Evolutionary conservation across 2,113 vertebrate species (phyloP).

Genomic region (Megalops atlanticus): DNA sequence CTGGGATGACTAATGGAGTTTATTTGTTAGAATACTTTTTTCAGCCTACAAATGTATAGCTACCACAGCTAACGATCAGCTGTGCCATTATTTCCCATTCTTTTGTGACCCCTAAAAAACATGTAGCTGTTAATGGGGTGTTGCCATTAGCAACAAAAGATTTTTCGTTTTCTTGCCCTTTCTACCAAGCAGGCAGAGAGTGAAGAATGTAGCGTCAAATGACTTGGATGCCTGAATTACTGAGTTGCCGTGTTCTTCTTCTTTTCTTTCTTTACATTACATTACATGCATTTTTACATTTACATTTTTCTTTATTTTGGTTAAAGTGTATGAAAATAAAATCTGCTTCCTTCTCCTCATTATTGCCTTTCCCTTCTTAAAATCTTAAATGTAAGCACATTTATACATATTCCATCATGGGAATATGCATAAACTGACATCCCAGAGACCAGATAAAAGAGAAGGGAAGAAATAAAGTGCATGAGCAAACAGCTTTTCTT

Average conservation of each 20-base stretch:
- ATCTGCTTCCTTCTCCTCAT: background rate
- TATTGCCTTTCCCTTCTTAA: background rate
- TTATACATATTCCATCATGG: constrained; percentile 13
- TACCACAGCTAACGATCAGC: constrained; percentile 45
- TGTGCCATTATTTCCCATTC: constrained; percentile 44
- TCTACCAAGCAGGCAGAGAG: constrained; percentile 41
- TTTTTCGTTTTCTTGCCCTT: constrained; percentile 27
- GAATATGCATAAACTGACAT: constrained; percentile 1
- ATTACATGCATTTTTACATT: constrained; percentile 21
- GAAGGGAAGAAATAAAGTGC: background rate
- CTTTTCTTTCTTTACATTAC: constrained; percentile 39
- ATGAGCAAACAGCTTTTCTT: background rate
- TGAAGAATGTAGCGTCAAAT: constrained; percentile 31
- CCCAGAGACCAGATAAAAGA: too few relatives aligned
- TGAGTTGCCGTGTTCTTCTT: background rate
- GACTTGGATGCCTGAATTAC: constrained; percentile 18
- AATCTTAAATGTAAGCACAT: constrained; percentile 1
- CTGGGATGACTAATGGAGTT: constrained; percentile 39
- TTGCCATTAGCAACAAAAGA: constrained; percentile 64
- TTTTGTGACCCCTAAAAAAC: constrained; percentile 48
- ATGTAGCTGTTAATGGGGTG: constrained; percentile 55
- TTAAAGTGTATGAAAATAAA: too few relatives aligned
- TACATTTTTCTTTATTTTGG: background rate
- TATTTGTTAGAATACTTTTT: constrained; percentile 45
- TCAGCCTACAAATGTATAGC: constrained; percentile 32